A percentile compares a stretch with the other conserved stretches of the same genome.
These are phyloP conservation scores for Aix galericulata DNA, from an alignment of 2,113 vertebrate species.

Conservation along the genomic window DNA sequence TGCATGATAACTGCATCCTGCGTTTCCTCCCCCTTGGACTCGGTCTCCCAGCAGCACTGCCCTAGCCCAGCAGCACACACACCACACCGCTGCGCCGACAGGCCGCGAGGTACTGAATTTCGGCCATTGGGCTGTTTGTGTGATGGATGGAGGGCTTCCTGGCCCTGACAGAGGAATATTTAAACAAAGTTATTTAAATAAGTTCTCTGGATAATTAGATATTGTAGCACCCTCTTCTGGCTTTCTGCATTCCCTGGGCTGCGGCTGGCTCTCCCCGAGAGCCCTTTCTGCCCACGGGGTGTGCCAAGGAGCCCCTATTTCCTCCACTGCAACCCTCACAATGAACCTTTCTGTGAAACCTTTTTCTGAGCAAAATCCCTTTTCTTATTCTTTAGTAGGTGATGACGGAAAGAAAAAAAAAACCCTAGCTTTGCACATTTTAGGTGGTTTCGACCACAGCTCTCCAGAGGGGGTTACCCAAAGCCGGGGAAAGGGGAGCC, in stretches of 20 bases:
- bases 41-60: neutral
- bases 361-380: neutral
- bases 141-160: neutral
- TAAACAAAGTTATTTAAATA: slow-evolving; percentile 19
- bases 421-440: neutral
- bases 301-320: neutral
- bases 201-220: slow-evolving; percentile 33
- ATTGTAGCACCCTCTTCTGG: slow-evolving; percentile 68
- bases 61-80: neutral
- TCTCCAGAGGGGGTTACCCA: fast-evolving
- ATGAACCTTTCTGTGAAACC: slow-evolving; percentile 31
- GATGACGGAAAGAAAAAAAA: neutral
- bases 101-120: fast-evolving
- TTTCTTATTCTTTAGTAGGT: neutral
- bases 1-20: fast-evolving
- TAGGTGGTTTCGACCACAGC: fast-evolving
- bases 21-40: neutral
- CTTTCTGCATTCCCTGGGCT: neutral
- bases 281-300: neutral
- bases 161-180: neutral
- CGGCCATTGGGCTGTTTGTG: neutral
- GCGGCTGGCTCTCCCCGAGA: neutral
- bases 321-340: neutral
- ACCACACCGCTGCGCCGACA: neutral
- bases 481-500: neutral